Evolutionary conservation across 2,888 invertebrate species (phyloP).

Genomic region (Xylota segnis): DNA sequence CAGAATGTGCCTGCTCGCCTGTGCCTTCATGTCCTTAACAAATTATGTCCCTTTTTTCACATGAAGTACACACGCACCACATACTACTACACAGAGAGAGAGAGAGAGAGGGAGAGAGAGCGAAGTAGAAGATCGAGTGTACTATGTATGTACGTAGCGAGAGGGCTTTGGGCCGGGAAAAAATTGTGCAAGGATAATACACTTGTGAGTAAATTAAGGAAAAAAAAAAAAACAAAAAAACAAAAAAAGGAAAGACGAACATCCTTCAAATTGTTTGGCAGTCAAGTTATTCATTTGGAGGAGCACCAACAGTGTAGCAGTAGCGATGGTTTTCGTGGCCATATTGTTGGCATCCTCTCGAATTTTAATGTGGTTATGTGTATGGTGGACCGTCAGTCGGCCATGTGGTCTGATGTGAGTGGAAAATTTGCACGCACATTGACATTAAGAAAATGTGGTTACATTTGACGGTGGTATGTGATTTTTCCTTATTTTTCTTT

Average conservation of each 20-base stretch:
- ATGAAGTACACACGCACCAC: conserved; percentile 41
- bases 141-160: too few relatives aligned
- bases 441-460: conserved; percentile 59
- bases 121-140: not conserved
- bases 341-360: conserved; percentile 65
- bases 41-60: conserved; percentile 62
- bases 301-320: conserved; percentile 7
- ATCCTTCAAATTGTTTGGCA: conserved; percentile 62
- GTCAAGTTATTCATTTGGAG: conserved; percentile 57
- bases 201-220: conserved; percentile 66
- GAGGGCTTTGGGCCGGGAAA: not conserved
- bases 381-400: conserved; percentile 44
- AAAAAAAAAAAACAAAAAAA: conserved; percentile 33
- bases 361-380: conserved; percentile 60
- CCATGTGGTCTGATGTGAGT: conserved; percentile 47
- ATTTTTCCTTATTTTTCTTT: not conserved
- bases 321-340: conserved; percentile 54
- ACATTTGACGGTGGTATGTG: conserved; percentile 23
- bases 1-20: conserved; percentile 50
- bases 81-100: not conserved
- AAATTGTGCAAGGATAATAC: conserved; percentile 67
- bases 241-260: conserved; percentile 33
- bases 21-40: conserved; percentile 57
- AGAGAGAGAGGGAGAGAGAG: too few relatives aligned
- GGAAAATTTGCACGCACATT: conserved; percentile 52